These are phyloP conservation scores for Hyperoplus lanceolatus DNA, from an alignment of 2,797 vertebrate genomes.

Conservation along the genomic window DNA sequence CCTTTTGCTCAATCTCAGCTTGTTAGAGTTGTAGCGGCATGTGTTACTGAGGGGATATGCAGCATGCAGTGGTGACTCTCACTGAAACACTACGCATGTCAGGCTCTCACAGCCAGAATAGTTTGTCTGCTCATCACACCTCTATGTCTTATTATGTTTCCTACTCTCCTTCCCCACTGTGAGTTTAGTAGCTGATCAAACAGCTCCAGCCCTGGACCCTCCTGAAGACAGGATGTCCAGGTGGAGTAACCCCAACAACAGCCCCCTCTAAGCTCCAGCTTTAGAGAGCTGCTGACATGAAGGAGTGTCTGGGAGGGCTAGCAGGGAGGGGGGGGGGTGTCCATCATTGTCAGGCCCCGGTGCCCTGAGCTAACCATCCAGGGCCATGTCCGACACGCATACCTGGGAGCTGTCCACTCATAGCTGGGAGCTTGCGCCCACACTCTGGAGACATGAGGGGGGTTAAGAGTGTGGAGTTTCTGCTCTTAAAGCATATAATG, in stretches of 20 bases:
- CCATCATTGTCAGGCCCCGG: conserved; percentile 70
- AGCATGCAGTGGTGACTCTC: conserved; percentile 62
- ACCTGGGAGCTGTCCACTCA: conserved; percentile 55
- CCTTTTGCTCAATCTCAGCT: conserved; percentile 71
- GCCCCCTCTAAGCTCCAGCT: conserved; percentile 58
- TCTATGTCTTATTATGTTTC: conserved; percentile 75
- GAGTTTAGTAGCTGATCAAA: conserved; percentile 78
- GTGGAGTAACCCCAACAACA: conserved; percentile 67
- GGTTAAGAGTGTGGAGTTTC: conserved; percentile 56
- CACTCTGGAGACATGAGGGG: conserved; percentile 54
- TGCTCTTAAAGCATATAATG: conserved; percentile 65
- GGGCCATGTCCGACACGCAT: conserved; percentile 67
- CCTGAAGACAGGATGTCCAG: conserved; percentile 65
- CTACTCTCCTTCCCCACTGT: conserved; percentile 52
- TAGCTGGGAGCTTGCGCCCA: conserved; percentile 47
- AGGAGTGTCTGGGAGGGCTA: conserved; percentile 67
- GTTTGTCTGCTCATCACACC: conserved; percentile 45
- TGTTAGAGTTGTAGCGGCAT: conserved; percentile 69
- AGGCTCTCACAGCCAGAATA: conserved; percentile 71
- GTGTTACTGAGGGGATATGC: conserved; percentile 69
- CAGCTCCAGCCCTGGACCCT: conserved; percentile 73
- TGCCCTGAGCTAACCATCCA: conserved; percentile 53
- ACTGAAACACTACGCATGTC: conserved; percentile 75
- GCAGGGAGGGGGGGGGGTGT: conserved; percentile 66
- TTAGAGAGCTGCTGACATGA: conserved; percentile 81